These are phyloP conservation scores for Dendrocincla tyrannina DNA, from an alignment of 2,797 vertebrate species.

Conservation along the genomic window DNA sequence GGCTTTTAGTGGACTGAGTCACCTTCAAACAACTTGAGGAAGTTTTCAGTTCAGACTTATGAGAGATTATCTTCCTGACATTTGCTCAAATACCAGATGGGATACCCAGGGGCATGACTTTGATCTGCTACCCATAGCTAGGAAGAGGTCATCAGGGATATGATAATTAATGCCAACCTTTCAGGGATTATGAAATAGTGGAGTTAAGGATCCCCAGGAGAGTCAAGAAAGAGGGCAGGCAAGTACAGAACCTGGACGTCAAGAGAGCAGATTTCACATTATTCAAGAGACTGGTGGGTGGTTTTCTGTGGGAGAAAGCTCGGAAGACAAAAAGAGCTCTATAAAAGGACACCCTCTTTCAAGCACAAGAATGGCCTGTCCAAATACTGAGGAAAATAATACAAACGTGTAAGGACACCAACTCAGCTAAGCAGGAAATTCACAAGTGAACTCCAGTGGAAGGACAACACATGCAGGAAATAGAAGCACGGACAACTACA, in stretches of 20 bases:
- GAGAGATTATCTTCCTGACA: neutral
- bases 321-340: neutral
- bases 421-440: neutral
- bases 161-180: neutral
- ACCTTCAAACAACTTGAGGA: neutral
- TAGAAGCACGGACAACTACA: neutral
- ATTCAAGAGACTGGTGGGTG: neutral
- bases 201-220: neutral
- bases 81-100: neutral
- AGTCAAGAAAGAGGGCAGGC: fast-evolving
- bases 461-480: neutral
- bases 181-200: neutral
- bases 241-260: neutral
- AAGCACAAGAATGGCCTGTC: neutral
- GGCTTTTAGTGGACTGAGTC: neutral
- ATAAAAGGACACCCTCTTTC: neutral
- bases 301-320: neutral
- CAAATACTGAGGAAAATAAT: neutral
- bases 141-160: neutral
- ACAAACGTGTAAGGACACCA: neutral
- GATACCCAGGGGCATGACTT: neutral
- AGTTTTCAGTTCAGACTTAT: neutral
- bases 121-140: neutral
- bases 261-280: neutral
- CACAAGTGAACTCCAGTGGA: neutral